Percentiles rank a stretch among this genome's conserved stretches.
These are phyloP conservation scores for Chaetorhynchus papuensis DNA, from an alignment of 2,113 vertebrate genomes.

Conservation along the genomic window DNA sequence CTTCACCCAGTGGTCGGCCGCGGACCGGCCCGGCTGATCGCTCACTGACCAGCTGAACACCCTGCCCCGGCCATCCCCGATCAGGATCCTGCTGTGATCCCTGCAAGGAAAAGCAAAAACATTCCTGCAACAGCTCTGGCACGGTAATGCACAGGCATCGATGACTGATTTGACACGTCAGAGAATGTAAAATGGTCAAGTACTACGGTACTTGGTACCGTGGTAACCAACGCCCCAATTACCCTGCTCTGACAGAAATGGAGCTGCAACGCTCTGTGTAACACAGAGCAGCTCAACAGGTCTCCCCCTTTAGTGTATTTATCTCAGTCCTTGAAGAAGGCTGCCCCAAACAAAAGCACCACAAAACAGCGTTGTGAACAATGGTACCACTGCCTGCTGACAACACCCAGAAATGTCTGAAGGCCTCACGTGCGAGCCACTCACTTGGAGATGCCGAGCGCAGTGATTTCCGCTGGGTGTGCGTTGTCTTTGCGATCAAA, in stretches of 20 bases:
- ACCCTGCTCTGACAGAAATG: background rate
- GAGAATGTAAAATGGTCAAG: fast-evolving
- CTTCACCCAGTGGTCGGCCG: constrained; percentile 98
- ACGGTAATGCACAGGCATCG: fast-evolving
- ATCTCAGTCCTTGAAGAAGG: background rate
- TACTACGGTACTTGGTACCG: no score
- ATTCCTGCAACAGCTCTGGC: background rate
- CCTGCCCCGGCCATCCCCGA: constrained; percentile 90
- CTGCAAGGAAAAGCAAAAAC: constrained; percentile 55
- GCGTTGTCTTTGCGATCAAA: constrained; percentile 97
- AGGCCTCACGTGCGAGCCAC: background rate
- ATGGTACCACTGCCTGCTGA: fast-evolving
- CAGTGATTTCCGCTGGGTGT: constrained; percentile 92
- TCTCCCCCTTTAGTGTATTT: background rate
- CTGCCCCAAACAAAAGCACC: background rate
- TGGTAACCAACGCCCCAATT: fast-evolving
- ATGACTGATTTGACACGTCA: fast-evolving
- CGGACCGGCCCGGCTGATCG: constrained; percentile 91
- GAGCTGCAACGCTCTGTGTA: background rate
- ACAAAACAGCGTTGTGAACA: background rate
- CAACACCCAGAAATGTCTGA: fast-evolving
- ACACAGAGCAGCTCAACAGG: background rate
- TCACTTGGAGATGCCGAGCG: constrained; percentile 94
- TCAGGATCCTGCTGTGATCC: constrained; percentile 97
- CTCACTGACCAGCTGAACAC: constrained; percentile 99